Evolutionary conservation across 2,113 vertebrate species (phyloP), one percentile per base, ranked within the genome.

Genomic region (Amblyornis subalaris): DNA sequence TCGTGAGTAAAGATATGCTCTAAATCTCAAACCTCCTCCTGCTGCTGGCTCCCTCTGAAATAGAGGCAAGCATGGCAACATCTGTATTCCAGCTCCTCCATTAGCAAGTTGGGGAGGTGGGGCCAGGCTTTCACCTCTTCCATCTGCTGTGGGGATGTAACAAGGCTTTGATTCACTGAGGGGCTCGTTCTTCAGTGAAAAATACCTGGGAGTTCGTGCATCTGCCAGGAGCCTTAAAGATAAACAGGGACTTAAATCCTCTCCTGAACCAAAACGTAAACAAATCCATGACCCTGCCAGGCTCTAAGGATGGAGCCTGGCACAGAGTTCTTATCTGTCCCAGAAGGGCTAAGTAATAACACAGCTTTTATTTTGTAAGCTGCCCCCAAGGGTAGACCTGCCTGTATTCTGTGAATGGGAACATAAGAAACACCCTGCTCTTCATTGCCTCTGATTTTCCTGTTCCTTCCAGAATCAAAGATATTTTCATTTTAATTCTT

Each of bases 1-100:
- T 48, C 84, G 28, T 81, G 96, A 94, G 88, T 77, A 73, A 38
- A 90, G 94, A 83, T 55, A 66, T 10, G 60, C 72, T 92, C 88
- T 77, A 94, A 94, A 88, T 88, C 92, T 90, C 96, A 66, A 71
- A 51, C 51, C 90, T 85, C 82, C 82, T 83, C 38, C 94, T 58
- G 19, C 79, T 92, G 60, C 60, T 12, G 8, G 8, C 35, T 85
- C 77, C 69, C 45, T 76, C 75, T 66, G 75, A 66, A 71, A 71
- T 0, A 58, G 79, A 95, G 57, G 85, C 38, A 82, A 85, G 62
- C 8, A 3, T 17, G 38, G 75, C 92, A 95, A 93, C 94, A 95
- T 94, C 96, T 94, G 95, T 33, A 93, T 94, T 80, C 72, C 54
- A 88, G 64, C 90, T 91, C 89, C 85, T 90, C 90, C 88, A 74